phyloP scores from a whole-genome alignment of 2,113 vertebrate species.

The Hyla sarda region DNA sequence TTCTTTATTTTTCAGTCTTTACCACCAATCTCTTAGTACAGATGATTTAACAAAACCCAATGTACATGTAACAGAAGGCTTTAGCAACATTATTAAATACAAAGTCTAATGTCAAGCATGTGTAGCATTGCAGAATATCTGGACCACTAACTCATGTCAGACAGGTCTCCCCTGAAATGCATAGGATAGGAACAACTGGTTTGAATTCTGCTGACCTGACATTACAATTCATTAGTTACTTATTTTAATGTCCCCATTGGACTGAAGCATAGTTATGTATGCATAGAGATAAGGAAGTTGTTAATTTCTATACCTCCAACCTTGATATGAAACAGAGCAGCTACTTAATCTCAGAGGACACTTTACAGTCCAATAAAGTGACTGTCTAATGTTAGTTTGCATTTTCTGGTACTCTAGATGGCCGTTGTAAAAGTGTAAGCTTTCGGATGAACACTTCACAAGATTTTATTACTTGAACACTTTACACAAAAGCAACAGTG shows the following conservation, averaged over 20 bases:
- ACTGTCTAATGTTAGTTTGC: constrained; percentile 45
- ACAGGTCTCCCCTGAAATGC: constrained; percentile 48
- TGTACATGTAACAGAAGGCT: background rate
- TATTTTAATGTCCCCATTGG: constrained; percentile 56
- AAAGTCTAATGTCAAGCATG: constrained; percentile 18
- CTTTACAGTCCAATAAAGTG: constrained; percentile 43
- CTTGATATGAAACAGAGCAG: constrained; percentile 57
- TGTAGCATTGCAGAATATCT: constrained; percentile 40
- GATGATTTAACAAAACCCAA: background rate
- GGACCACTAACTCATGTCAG: constrained; percentile 54
- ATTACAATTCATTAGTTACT: constrained; percentile 45
- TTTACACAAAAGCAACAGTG: constrained; percentile 57
- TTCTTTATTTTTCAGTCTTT: background rate
- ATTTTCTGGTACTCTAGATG: constrained; percentile 27
- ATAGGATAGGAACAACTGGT: constrained; percentile 50
- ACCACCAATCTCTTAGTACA: background rate
- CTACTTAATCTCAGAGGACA: constrained; percentile 56
- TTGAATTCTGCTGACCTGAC: constrained; percentile 56
- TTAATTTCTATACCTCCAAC: constrained; percentile 53
- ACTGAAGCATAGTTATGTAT: constrained; percentile 52
- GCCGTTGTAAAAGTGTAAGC: constrained; percentile 62
- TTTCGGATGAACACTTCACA: constrained; percentile 62
- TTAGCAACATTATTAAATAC: background rate
- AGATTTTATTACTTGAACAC: constrained; percentile 55
- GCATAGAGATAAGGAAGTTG: constrained; percentile 53